A percentile compares a stretch with the other conserved stretches of the same genome.
phyloP scores from a whole-genome alignment of 2,797 vertebrate species.

The Mormyrops boulengeri region DNA sequence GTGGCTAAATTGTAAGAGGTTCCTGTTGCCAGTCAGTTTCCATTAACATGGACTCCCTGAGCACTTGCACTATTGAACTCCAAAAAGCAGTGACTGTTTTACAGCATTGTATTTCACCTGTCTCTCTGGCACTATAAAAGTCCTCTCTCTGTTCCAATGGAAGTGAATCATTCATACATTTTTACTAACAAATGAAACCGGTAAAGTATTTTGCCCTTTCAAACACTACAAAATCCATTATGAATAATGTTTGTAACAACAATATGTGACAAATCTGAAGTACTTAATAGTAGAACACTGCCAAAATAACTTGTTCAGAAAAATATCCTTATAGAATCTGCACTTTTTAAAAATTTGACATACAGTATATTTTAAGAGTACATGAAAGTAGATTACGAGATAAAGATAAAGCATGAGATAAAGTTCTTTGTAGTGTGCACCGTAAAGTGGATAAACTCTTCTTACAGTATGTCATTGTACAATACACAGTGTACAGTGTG shows the following conservation, averaged over 20 bases:
- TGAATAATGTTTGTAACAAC: slow-evolving; percentile 1
- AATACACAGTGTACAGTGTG: background rate
- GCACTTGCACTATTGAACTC: slow-evolving; percentile 23
- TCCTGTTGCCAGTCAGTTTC: slow-evolving; percentile 27
- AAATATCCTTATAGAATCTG: background rate
- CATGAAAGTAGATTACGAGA: background rate
- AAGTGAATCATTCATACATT: slow-evolving; percentile 16
- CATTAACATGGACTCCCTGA: slow-evolving; percentile 26
- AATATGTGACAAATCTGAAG: slow-evolving; percentile 11
- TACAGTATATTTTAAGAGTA: background rate
- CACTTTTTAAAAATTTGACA: background rate
- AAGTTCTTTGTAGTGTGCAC: slow-evolving; percentile 12
- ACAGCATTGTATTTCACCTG: background rate
- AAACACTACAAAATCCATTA: slow-evolving; percentile 17
- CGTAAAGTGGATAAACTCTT: slow-evolving; percentile 18
- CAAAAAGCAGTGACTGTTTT: background rate
- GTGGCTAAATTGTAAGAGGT: slow-evolving; percentile 24
- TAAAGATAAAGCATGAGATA: slow-evolving; percentile 26
- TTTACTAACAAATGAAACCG: slow-evolving; percentile 14
- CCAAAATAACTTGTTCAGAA: background rate
- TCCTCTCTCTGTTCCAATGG: background rate
- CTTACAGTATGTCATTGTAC: slow-evolving; percentile 22
- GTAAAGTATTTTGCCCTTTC: slow-evolving; percentile 15
- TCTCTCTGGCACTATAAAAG: background rate
- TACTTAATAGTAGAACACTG: background rate